These are phyloP conservation scores for Drosophila subpulchrella DNA, from an alignment of 1,140 invertebrate genomes.

Conservation along the genomic window DNA sequence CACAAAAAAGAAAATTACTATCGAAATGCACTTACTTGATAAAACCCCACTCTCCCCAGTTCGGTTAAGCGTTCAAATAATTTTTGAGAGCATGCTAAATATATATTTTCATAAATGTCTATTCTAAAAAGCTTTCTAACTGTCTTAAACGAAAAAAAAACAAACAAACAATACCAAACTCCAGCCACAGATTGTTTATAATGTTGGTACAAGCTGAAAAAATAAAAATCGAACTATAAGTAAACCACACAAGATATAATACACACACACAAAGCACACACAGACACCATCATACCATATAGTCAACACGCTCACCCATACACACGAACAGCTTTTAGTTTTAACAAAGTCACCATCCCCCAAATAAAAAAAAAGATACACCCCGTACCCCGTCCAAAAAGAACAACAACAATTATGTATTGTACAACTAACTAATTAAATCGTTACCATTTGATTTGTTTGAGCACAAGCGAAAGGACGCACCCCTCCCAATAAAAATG, in stretches of 20 bases:
- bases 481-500: conserved; percentile 49
- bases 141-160: conserved; percentile 52
- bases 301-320: conserved; percentile 26
- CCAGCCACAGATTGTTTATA: conserved; percentile 32
- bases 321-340: conserved; percentile 49
- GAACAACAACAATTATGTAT: conserved; percentile 61
- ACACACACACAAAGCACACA: conserved; percentile 37
- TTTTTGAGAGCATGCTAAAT: conserved; percentile 84
- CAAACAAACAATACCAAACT: conserved; percentile 20
- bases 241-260: conserved; percentile 31
- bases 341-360: conserved; percentile 10
- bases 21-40: conserved; percentile 70
- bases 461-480: conserved; percentile 72
- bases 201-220: conserved; percentile 48
- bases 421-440: conserved; percentile 75
- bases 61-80: conserved; percentile 81
- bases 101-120: conserved; percentile 84
- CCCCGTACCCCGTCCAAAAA: conserved; percentile 17
- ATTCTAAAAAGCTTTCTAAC: conserved; percentile 74
- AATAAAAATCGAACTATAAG: conserved; percentile 45
- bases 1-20: conserved; percentile 46
- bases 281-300: conserved; percentile 23
- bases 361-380: conserved; percentile 6
- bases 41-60: conserved; percentile 55
- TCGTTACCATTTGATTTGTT: conserved; percentile 80